These are phyloP conservation scores for Macrotis lagotis DNA, from an alignment of 2,113 vertebrate species.

Conservation along the genomic window DNA sequence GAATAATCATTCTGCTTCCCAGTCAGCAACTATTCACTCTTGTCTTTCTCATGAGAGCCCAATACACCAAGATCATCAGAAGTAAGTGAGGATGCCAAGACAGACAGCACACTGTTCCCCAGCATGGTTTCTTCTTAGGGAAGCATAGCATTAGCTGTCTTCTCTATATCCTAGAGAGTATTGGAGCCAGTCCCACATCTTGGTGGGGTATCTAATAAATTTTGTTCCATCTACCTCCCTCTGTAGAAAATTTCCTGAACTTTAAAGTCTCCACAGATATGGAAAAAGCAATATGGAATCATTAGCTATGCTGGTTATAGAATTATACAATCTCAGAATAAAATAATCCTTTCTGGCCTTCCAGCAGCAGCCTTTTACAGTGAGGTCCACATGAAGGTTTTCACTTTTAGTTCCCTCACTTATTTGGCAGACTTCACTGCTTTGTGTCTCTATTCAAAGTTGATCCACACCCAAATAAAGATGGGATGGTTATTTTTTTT, in stretches of 20 bases:
- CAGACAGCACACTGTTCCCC: neutral
- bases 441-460: neutral
- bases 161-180: neutral
- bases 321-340: neutral
- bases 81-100: neutral
- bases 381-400: neutral
- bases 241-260: neutral
- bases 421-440: neutral
- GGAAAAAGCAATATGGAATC: neutral
- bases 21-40: neutral
- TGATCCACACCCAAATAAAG: conserved; percentile 4
- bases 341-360: neutral
- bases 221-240: neutral
- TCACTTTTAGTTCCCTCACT: neutral
- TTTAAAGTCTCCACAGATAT: neutral
- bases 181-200: neutral
- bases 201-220: neutral
- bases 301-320: neutral
- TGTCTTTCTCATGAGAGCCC: neutral
- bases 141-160: neutral
- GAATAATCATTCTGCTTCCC: neutral
- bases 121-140: neutral
- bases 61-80: neutral
- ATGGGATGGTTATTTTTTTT: neutral
- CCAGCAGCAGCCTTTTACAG: neutral